Base-by-base conservation (phyloP, 2,888 invertebrate species). In the Ceratothoa steindachneri region DNA sequence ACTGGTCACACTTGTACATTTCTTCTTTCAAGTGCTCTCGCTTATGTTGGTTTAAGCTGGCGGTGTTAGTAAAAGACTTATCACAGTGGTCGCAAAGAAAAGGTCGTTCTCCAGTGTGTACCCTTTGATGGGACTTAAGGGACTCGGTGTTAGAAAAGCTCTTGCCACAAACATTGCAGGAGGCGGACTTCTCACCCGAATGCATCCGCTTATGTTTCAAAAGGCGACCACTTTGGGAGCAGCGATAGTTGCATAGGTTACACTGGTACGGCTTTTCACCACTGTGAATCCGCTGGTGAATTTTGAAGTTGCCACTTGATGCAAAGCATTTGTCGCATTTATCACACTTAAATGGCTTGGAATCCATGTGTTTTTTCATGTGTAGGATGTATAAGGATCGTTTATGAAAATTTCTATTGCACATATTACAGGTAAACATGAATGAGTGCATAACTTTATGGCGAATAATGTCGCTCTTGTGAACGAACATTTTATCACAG, bases 201-300 rank as follows among this genome's bases (percentile, higher is more conserved):
- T 98, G 98, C 0, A 95, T 96, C 82, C 95, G 89, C 82, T 97
- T 93, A 86, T 97, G 97, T 86, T 97, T 98, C 85, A 96, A 95
- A 80, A 98, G 86, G 96, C 79, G 71, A 30, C 79, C 79, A 70
- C 79, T 79, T 64, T 79, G 79, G 24, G 79, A 79, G 30, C 79
- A 79, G 22, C 72, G 69, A 53, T 79, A 79, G 31, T 76, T 72
- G 60, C 79, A 79, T 29, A 72, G 55, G 41, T 79, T 76, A 72
- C 79, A 79, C 28, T 72, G 72, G 60, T 74, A 79, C 9, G 79
- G 79, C 22, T 79, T 79, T 30, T 79, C 79, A 19, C 79, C 79
- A 29, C 76, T 79, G 55, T 79, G 79, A 24, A 79, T 79, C 3
- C 79, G 65, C 29, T 72, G 73, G 53, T 79, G 79, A 15, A 76